Conservation (phyloP, 2,113 vertebrate genomes). For the Etia nguti region DNA sequence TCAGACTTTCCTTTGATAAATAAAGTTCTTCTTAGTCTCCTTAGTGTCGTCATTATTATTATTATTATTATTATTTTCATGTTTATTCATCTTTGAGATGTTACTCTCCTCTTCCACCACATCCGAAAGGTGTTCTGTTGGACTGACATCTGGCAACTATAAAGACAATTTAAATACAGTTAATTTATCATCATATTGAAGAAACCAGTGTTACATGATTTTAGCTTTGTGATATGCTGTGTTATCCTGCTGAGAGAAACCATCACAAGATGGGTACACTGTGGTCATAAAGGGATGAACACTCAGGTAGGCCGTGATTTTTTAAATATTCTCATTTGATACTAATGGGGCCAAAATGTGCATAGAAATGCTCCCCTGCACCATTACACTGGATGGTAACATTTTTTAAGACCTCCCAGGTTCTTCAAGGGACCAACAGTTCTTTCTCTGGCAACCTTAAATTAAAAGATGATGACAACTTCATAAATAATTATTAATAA, state of each 20-base stretch:
- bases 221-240: no score
- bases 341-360: background rate
- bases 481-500: accelerated
- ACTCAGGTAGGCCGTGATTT: accelerated
- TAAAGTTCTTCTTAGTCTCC: background rate
- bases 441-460: background rate
- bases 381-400: background rate
- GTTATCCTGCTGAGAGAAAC: no score
- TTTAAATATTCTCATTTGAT: background rate
- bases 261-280: accelerated
- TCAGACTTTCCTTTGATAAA: background rate
- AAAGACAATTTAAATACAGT: background rate
- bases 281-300: background rate
- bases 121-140: background rate
- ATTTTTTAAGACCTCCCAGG: background rate
- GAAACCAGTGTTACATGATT: accelerated
- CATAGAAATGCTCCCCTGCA: background rate
- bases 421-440: background rate
- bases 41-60: no score
- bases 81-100: background rate
- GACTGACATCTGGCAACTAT: background rate
- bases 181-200: background rate
- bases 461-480: background rate
- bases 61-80: background rate
- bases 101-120: background rate